Evolutionary conservation across 2,113 vertebrate genomes (phyloP).

Genomic region (Dromiciops gliroides): DNA sequence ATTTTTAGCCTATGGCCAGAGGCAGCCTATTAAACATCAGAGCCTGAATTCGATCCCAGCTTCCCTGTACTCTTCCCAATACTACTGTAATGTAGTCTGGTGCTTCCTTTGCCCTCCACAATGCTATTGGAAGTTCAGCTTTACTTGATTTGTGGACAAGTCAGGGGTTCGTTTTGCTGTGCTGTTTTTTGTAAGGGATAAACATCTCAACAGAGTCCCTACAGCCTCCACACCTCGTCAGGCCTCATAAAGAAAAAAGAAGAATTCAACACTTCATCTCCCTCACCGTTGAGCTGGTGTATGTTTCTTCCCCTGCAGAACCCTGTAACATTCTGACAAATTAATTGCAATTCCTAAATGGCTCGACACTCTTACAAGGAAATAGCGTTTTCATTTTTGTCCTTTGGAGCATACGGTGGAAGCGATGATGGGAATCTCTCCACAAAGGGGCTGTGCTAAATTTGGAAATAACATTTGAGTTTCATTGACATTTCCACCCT

Average conservation of each 20-base stretch:
- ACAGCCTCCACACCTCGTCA: neutral
- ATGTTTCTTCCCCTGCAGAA: constrained; percentile 40
- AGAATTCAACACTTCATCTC: constrained; percentile 60
- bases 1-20: neutral
- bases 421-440: neutral
- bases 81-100: neutral
- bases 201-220: constrained; percentile 20
- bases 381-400: constrained; percentile 32
- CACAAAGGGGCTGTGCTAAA: neutral
- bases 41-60: too few relatives aligned
- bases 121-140: neutral
- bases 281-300: constrained; percentile 2
- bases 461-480: neutral
- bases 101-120: neutral
- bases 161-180: constrained; percentile 50
- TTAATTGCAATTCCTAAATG: constrained; percentile 51
- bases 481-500: neutral
- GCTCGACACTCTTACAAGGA: constrained; percentile 7
- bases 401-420: constrained; percentile 24
- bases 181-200: constrained; percentile 49
- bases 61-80: too few relatives aligned
- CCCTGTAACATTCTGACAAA: constrained; percentile 39
- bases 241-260: constrained; percentile 59
- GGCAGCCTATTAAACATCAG: neutral
- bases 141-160: constrained; percentile 15